A percentile compares a stretch with the other conserved stretches of the same genome.
Conservation (phyloP, 2,113 vertebrate genomes). For the Varanus salvator region DNA sequence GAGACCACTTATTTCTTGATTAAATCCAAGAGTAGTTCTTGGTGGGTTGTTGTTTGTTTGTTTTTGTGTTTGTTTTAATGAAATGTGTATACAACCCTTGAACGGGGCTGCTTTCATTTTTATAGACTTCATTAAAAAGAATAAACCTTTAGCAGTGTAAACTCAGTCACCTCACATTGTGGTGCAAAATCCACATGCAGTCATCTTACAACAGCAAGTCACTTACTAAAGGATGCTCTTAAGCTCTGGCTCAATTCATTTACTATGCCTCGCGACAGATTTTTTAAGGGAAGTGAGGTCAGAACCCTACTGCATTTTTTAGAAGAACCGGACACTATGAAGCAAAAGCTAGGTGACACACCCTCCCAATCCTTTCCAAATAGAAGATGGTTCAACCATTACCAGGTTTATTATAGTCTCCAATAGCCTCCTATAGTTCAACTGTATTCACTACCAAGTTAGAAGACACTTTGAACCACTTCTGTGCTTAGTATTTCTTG, state of each 20-base stretch:
- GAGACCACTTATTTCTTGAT: slow-evolving; percentile 21
- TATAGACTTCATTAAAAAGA: neutral
- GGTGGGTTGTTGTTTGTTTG: neutral
- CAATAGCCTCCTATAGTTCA: neutral
- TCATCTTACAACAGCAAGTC: neutral
- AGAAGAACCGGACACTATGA: neutral
- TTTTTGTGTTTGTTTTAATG: neutral
- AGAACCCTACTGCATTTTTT: neutral
- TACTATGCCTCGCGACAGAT: neutral
- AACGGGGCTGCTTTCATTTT: neutral
- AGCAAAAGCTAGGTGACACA: fast-evolving
- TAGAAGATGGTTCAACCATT: neutral
- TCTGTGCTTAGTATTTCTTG: neutral
- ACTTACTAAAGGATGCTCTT: neutral
- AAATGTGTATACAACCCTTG: neutral
- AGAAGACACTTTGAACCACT: neutral
- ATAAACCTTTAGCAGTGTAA: neutral
- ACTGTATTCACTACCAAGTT: neutral
- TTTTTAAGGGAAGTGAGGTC: neutral
- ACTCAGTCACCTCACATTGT: fast-evolving
- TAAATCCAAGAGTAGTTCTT: slow-evolving; percentile 17
- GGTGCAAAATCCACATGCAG: neutral
- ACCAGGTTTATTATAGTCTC: neutral
- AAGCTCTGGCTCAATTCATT: neutral
- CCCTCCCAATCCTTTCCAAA: neutral